Percentiles rank a stretch among this genome's conserved stretches.
phyloP scores from a whole-genome alignment of 2,113 vertebrate genomes.

The Delphinus delphis region DNA sequence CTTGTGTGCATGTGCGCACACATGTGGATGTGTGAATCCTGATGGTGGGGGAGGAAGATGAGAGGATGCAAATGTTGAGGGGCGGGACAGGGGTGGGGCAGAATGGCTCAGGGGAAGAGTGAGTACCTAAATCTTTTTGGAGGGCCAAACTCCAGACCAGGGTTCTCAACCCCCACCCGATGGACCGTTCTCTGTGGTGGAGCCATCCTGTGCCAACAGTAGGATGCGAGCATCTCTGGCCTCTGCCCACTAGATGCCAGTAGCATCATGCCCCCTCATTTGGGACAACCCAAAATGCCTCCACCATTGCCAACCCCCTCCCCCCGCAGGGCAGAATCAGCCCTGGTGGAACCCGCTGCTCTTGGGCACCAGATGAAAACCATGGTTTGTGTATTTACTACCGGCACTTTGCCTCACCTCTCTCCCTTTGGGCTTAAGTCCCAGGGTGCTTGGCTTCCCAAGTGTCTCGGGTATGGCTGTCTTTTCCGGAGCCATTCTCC shows the following conservation, averaged over 20 bases:
- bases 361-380: not conserved
- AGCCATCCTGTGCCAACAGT: not conserved
- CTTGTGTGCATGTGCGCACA: not conserved
- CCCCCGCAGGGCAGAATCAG: not conserved
- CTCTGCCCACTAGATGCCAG: not conserved
- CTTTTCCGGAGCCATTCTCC: not conserved
- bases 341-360: not conserved
- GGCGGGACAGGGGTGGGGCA: not conserved
- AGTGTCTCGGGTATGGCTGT: not conserved
- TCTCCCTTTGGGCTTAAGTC: not conserved
- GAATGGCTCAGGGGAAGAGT: not conserved
- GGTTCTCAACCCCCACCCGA: not conserved
- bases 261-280: not conserved
- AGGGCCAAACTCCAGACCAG: not conserved
- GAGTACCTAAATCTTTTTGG: not conserved
- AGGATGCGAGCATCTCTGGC: not conserved
- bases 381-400: not conserved
- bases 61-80: not conserved
- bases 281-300: not conserved
- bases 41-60: not conserved
- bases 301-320: not conserved
- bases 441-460: not conserved
- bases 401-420: not conserved
- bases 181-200: not conserved
- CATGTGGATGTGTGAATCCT: not conserved